Percentiles rank a stretch among this genome's conserved stretches.
phyloP scores from a whole-genome alignment of 2,797 vertebrate species.

The Benthosema pterotum region DNA sequence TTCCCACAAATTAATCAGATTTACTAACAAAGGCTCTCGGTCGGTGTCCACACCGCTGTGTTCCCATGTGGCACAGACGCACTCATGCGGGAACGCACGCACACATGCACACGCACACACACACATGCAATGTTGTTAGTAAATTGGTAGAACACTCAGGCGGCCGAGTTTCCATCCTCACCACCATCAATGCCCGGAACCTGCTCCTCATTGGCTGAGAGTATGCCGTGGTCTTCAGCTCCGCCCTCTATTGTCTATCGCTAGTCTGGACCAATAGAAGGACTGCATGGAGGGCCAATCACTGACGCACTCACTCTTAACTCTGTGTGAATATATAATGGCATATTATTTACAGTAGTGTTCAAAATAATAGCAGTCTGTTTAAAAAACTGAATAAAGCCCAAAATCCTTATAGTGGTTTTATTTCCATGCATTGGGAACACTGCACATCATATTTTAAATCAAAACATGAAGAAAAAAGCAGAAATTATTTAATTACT shows the following conservation, averaged over 20 bases:
- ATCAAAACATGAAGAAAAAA: too few relatives aligned
- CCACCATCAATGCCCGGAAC: slow-evolving; percentile 29
- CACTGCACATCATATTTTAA: too few relatives aligned
- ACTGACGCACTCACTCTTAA: slow-evolving; percentile 5
- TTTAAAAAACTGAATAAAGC: too few relatives aligned
- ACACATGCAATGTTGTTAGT: slow-evolving; percentile 69
- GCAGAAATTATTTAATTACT: too few relatives aligned
- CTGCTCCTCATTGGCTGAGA: slow-evolving; percentile 50
- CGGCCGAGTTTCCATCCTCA: slow-evolving; percentile 23
- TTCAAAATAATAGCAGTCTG: too few relatives aligned
- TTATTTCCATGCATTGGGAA: too few relatives aligned
- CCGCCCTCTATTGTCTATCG: slow-evolving; percentile 60
- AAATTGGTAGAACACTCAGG: slow-evolving; percentile 57
- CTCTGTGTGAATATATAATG: too few relatives aligned
- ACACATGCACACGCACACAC: too few relatives aligned
- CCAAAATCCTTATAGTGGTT: too few relatives aligned
- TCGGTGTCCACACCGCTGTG: too few relatives aligned
- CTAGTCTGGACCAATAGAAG: slow-evolving; percentile 66
- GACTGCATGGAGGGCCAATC: slow-evolving; percentile 55
- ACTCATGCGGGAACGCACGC: too few relatives aligned
- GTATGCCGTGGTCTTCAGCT: slow-evolving; percentile 27
- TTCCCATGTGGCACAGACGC: neutral
- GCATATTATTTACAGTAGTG: too few relatives aligned
- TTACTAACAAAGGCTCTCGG: slow-evolving; percentile 80
- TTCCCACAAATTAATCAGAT: slow-evolving; percentile 77